Evolutionary conservation across 2,888 invertebrate genomes (phyloP), one percentile per base, ranked within the genome.

Genomic region (Busseola fusca): DNA sequence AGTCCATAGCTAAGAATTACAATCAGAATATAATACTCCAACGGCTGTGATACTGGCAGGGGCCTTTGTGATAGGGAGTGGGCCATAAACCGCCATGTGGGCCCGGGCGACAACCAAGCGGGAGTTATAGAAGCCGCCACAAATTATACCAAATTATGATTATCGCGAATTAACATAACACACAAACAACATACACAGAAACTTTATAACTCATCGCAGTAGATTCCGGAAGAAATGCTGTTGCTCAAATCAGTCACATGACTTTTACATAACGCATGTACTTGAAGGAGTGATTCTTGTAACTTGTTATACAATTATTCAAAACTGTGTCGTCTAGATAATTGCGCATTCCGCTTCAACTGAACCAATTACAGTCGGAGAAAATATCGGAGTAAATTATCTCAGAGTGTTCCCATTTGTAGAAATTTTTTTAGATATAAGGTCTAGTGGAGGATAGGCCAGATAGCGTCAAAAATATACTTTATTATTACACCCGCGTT

Each of bases 371-470:
- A 12, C 58, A 21, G 30, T 34, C 16, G 52, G 50, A 74, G 34
- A 30, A 67, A 56, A 25, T 45, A 62, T 69, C 50, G n/a, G 5
- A 50, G 42, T 69, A 58, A 69, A 74, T 74, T 74, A 74, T 74
- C 57, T 63, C n/a, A 5, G 12, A 74, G 40, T 14, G 56, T 42
- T 67, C 12, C 25, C 50, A 69, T 74, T 74, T 52, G 37, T 54
- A 12, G 27, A 30, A 68, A n/a, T 34, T 69, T 69, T 72, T 52
- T 58, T 25, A 65, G 72, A 45, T 21, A 65, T 65, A 27, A 59
- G 16, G 58, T 66, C 34, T 10, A 9, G 3, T 34, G 25, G 25
- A 54, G 3, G 5, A 52, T 5, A 27, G 27, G 21, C 18, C 2
- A 34, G 34, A 30, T 5, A 18, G 5, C 18, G 10, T 56, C 1